Percentiles rank a stretch among this genome's conserved stretches.
Evolutionary conservation across 2,797 vertebrate species (phyloP).

Genomic region (Vireo griseus): DNA sequence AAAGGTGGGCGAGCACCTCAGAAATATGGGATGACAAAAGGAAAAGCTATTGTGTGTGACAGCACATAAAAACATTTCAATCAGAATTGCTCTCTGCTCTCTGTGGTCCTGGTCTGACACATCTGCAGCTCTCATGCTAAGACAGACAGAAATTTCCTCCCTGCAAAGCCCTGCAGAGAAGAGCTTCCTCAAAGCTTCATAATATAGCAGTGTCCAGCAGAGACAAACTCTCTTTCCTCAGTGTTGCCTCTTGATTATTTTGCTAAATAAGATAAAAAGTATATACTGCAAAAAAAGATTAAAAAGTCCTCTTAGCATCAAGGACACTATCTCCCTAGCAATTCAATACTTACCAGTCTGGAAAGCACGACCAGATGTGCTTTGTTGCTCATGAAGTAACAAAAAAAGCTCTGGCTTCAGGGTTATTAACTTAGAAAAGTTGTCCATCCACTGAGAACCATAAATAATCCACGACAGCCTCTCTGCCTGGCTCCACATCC

Average conservation of each 20-base stretch:
- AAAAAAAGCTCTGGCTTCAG: not conserved
- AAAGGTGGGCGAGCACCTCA: accelerated
- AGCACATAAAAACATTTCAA: not conserved
- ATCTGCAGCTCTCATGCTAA: not conserved
- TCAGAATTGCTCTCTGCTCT: not conserved
- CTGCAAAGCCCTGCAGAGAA: not conserved
- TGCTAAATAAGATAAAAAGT: not conserved
- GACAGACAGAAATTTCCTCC: not conserved
- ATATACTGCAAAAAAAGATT: not conserved
- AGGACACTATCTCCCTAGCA: slow-evolving; percentile 15
- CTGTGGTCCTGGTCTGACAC: not conserved
- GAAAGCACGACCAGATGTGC: slow-evolving; percentile 36
- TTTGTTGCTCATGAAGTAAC: slow-evolving; percentile 11
- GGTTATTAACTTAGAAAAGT: slow-evolving; percentile 21
- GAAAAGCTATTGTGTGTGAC: not conserved
- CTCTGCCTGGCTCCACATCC: not conserved
- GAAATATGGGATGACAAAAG: not conserved
- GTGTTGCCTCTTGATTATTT: not conserved
- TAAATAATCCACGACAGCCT: slow-evolving; percentile 21
- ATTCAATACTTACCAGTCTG: not conserved
- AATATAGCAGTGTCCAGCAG: not conserved
- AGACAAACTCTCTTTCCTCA: not conserved
- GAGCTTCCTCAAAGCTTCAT: not conserved
- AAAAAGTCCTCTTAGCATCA: slow-evolving; percentile 17
- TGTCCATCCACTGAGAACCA: slow-evolving; percentile 33